Conservation (phyloP, 1,140 invertebrate genomes). For the Euura saliciscinereae region DNA sequence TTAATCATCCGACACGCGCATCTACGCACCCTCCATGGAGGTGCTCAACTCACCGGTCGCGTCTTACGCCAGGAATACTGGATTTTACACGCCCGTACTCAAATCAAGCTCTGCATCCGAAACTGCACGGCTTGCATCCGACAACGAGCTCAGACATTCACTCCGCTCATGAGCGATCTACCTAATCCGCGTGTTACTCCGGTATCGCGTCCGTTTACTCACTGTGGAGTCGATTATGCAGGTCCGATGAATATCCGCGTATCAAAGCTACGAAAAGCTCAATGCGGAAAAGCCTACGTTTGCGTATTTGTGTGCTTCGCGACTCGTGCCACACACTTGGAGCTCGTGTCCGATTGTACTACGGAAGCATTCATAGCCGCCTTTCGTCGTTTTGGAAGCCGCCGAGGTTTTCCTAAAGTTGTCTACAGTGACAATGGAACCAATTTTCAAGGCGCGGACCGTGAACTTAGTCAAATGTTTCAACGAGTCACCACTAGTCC, state of each 20-base stretch:
- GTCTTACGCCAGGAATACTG: conserved; percentile 25
- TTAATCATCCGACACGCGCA: too few relatives aligned
- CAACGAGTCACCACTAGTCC: not conserved
- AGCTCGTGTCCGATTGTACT: conserved; percentile 28
- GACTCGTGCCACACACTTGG: conserved; percentile 29
- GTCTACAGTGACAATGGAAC: conserved; percentile 24
- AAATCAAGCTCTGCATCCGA: conserved; percentile 17
- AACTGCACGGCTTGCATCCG: conserved; percentile 36
- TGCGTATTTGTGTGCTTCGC: conserved; percentile 30
- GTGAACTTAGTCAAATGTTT: not conserved
- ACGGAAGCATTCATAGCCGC: too few relatives aligned
- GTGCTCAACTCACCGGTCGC: conserved; percentile 34
- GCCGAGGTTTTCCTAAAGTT: not conserved
- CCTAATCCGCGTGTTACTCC: too few relatives aligned
- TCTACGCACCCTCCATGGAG: conserved; percentile 26
- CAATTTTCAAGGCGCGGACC: conserved; percentile 21
- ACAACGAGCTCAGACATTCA: conserved; percentile 20
- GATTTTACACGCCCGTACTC: conserved; percentile 17
- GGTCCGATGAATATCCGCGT: conserved; percentile 43
- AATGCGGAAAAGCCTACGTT: conserved; percentile 32
- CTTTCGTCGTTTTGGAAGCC: too few relatives aligned
- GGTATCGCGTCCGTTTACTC: too few relatives aligned
- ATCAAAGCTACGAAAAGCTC: conserved; percentile 22
- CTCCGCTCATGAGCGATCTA: conserved; percentile 36
- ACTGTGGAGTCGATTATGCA: conserved; percentile 48